These are phyloP conservation scores for Acromyrmex charruanus DNA, from an alignment of 1,140 invertebrate genomes.

Conservation along the genomic window DNA sequence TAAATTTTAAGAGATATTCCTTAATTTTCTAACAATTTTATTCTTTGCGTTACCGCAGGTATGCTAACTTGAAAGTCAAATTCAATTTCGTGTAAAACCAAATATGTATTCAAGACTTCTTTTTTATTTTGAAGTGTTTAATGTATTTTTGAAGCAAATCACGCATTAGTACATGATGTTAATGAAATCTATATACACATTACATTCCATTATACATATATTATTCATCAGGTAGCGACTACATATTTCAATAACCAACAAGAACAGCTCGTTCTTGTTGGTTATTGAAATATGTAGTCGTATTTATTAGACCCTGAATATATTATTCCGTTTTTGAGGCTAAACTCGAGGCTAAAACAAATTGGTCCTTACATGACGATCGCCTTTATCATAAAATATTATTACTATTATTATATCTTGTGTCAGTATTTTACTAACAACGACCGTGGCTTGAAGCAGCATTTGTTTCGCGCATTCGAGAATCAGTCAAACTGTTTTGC, in stretches of 20 bases:
- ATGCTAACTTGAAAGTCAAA: background rate
- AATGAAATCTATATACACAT: background rate
- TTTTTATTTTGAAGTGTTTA: background rate
- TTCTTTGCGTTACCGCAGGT: background rate
- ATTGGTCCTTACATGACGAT: background rate
- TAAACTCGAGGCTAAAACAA: background rate
- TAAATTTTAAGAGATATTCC: background rate
- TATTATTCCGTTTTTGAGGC: background rate
- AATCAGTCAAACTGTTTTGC: background rate
- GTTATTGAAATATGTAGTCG: no score
- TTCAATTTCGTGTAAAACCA: background rate
- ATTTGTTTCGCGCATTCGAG: slow-evolving; percentile 42
- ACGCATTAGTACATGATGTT: background rate
- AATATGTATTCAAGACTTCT: background rate
- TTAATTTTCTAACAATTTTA: background rate
- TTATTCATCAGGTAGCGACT: background rate
- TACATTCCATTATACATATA: background rate
- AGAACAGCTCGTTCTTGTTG: background rate
- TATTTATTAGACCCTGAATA: background rate
- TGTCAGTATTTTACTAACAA: slow-evolving; percentile 11
- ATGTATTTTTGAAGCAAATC: background rate
- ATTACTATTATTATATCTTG: slow-evolving; percentile 21
- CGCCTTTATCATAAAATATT: slow-evolving; percentile 26
- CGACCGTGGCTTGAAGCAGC: background rate
- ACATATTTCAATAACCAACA: slow-evolving; percentile 1